A percentile compares a stretch with the other conserved stretches of the same genome.
Evolutionary conservation across 2,888 invertebrate genomes (phyloP).

Genomic region (Lasioglossum marginatum): DNA sequence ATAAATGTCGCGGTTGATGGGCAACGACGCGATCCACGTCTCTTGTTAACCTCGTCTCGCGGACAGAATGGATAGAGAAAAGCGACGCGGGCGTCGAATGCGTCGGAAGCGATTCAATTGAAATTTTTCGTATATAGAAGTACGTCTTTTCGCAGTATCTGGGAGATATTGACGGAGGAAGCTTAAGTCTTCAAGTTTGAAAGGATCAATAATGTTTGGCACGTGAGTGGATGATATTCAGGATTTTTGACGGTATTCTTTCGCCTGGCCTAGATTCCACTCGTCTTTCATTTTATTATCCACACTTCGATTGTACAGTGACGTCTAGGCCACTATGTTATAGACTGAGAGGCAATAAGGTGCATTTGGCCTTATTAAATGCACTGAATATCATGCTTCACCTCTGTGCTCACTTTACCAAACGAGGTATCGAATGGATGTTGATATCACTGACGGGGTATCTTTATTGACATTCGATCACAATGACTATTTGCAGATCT

Average conservation of each 20-base stretch:
- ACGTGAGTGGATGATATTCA: conserved; percentile 29
- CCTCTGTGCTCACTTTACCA: conserved; percentile 22
- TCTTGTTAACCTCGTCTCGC: neutral
- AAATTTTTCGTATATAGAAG: conserved; percentile 4
- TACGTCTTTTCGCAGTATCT: conserved; percentile 23
- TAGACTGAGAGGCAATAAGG: conserved; percentile 41
- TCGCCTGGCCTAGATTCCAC: conserved; percentile 16
- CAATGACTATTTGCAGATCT: conserved; percentile 38
- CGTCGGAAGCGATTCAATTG: conserved; percentile 4
- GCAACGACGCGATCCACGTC: neutral
- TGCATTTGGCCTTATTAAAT: conserved; percentile 63
- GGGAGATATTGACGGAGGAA: conserved; percentile 4
- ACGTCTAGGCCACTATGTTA: conserved; percentile 30
- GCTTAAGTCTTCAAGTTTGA: conserved; percentile 14
- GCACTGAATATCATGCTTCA: conserved; percentile 30
- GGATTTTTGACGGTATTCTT: conserved; percentile 25
- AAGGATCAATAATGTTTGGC: conserved; percentile 39
- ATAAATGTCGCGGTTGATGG: conserved; percentile 12
- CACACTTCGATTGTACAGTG: conserved; percentile 19
- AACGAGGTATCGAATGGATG: conserved; percentile 43
- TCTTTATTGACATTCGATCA: conserved; percentile 58
- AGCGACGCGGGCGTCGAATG: neutral
- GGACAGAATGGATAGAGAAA: neutral
- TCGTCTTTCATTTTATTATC: conserved; percentile 34
- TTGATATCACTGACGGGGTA: conserved; percentile 40